These are phyloP conservation scores for Brachyptera putata DNA, from an alignment of 2,888 invertebrate species.

Conservation along the genomic window DNA sequence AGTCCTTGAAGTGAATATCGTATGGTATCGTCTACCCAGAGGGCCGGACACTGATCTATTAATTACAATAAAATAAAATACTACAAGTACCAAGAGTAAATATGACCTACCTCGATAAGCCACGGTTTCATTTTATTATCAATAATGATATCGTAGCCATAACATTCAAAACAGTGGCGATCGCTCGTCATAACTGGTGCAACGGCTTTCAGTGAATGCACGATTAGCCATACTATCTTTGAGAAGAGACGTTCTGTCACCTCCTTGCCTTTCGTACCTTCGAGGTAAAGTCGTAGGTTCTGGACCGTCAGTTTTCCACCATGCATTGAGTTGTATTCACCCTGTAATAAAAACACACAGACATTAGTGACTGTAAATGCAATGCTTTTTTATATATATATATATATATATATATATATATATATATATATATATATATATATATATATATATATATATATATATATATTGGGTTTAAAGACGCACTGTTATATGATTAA, in stretches of 20 bases:
- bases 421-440: too few species aligned
- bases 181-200: slow-evolving; percentile 91
- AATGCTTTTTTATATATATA: too few species aligned
- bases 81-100: too few species aligned
- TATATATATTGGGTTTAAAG: too few species aligned
- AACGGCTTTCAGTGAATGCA: slow-evolving; percentile 90
- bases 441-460: too few species aligned
- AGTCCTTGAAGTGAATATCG: too few species aligned
- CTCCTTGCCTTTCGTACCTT: slow-evolving; percentile 83
- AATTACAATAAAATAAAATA: too few species aligned
- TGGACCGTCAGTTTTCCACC: slow-evolving; percentile 94
- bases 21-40: too few species aligned
- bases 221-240: slow-evolving; percentile 84
- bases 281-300: slow-evolving; percentile 83
- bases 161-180: slow-evolving; percentile 88
- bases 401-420: too few species aligned
- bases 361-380: neutral
- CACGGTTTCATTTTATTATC: slow-evolving; percentile 92
- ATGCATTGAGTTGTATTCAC: slow-evolving; percentile 89
- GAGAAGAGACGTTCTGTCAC: slow-evolving; percentile 86
- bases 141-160: slow-evolving; percentile 95
- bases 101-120: slow-evolving; percentile 71
- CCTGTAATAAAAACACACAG: slow-evolving; percentile 48
- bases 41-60: too few species aligned
- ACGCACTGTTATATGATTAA: too few species aligned